A percentile compares a stretch with the other conserved stretches of the same genome.
Conservation (phyloP, 2,888 invertebrate species). For the Philonicus albiceps region DNA sequence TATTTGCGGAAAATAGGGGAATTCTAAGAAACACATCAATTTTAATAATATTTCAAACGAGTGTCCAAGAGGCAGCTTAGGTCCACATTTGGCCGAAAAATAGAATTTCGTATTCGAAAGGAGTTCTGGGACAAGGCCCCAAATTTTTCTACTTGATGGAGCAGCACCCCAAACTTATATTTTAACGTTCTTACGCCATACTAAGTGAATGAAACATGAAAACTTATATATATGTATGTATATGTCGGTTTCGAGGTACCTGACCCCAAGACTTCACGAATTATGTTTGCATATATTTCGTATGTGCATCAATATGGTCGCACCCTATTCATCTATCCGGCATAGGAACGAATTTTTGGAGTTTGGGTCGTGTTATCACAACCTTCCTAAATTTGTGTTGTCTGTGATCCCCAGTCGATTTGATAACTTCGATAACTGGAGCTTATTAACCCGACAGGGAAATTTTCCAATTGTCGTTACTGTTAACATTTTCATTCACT, state of each 20-base stretch:
- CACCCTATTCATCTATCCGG: neutral
- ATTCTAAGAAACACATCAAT: neutral
- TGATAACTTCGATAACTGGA: neutral
- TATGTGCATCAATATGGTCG: neutral
- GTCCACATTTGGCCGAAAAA: neutral
- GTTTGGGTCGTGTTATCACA: neutral
- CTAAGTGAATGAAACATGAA: neutral
- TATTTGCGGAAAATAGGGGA: neutral
- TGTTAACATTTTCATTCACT: neutral
- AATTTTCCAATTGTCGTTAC: neutral
- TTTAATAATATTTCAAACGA: neutral
- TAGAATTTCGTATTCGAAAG: neutral
- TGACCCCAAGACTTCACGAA: neutral
- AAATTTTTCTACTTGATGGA: slow-evolving; percentile 3
- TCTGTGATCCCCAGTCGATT: neutral
- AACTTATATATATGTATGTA: neutral
- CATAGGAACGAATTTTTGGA: neutral
- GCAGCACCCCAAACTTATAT: slow-evolving; percentile 2
- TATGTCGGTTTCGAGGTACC: neutral
- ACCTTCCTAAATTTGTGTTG: neutral
- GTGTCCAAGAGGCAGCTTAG: neutral
- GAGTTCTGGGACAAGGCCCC: neutral
- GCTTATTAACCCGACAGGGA: neutral
- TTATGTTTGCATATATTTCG: neutral
- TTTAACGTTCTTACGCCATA: neutral